Base-by-base conservation (phyloP, 1,140 invertebrate genomes). In the Vollenhovia emeryi region DNA sequence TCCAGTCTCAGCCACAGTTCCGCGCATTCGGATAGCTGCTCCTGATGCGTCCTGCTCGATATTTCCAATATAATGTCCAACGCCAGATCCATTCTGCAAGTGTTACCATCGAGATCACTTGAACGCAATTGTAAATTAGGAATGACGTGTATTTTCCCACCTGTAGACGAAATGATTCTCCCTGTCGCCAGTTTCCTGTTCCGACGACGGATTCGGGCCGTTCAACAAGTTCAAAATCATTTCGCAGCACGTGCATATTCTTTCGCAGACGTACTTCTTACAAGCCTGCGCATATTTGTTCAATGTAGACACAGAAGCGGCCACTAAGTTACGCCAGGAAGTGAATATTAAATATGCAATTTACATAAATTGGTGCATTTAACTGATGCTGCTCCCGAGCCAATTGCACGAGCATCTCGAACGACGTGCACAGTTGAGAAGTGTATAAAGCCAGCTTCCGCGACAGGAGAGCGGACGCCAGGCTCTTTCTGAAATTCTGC, bases 111-210 rank as follows among this genome's bases (percentile, higher is more conserved):
- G 5, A 3, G 66, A 48, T 36, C 8, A 68, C 6, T 79, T n/a
- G 11, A 79, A 59, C 48, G 52, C 2, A 24, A 33, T 48, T 48
- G 50, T n/a, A 71, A 48, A 7, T 9, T 2, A 2, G n/a, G 40
- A 48, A 4, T 45, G 21, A 43, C 15, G 40, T 43, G 36, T 11
- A 7, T 48, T 78, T 59, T 60, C 13, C 88, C 89, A 94, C 94
- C 91, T 93, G 24, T 92, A 93, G 59, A 95, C 93, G 83, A 95
- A 95, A 85, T 95, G 93, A 87, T 95, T 93, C 74, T 94, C 91
- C 64, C 84, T 75, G 60, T 94, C 93, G n/a, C 80, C 85, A 84
- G 66, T 87, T 89, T 94, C 94, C 36, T 95, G 93, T 48, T 91
- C 86, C 0, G 84, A 55, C 27, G 87, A 85, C 36, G 92, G 92